Conservation (phyloP, 2,113 vertebrate genomes). For the Hippoglossus stenolepis region DNA sequence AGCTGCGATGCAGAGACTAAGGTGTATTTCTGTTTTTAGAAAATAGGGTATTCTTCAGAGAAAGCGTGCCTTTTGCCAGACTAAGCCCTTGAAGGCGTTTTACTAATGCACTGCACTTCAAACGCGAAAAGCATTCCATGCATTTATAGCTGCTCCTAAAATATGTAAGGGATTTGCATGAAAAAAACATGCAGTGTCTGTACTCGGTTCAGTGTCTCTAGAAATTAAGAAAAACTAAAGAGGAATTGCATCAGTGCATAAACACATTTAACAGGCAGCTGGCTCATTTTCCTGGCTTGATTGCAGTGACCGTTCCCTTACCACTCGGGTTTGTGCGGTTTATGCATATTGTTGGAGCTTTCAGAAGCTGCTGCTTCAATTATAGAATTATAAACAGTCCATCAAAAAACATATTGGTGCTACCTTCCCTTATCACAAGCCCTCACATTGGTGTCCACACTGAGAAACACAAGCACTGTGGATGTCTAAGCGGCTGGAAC, state of each 20-base stretch:
- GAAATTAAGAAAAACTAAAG: constrained; percentile 70
- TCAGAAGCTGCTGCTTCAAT: constrained; percentile 6
- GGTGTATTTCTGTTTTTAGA: constrained; percentile 36
- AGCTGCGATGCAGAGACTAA: constrained; percentile 12
- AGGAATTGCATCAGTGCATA: constrained; percentile 63
- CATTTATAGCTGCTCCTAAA: constrained; percentile 67
- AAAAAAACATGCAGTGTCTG: constrained; percentile 58
- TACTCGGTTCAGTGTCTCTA: constrained; percentile 55
- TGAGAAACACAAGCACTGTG: constrained; percentile 25
- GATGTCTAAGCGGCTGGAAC: constrained; percentile 15
- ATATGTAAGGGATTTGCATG: constrained; percentile 74
- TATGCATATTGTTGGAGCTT: constrained; percentile 47
- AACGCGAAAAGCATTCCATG: constrained; percentile 55
- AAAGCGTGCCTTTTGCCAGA: constrained; percentile 65
- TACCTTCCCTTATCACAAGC: constrained; percentile 44
- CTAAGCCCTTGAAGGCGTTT: constrained; percentile 71
- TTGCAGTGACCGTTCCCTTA: constrained; percentile 58
- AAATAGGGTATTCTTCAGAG: constrained; percentile 55
- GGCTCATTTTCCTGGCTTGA: constrained; percentile 57
- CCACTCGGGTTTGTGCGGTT: constrained; percentile 36
- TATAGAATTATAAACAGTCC: constrained; percentile 23
- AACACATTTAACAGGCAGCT: constrained; percentile 59
- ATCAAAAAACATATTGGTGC: constrained; percentile 34
- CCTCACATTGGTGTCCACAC: constrained; percentile 43
- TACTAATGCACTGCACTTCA: constrained; percentile 71